Evolutionary conservation across 2,888 invertebrate genomes (phyloP).

Genomic region (Nomada ferruginata): DNA sequence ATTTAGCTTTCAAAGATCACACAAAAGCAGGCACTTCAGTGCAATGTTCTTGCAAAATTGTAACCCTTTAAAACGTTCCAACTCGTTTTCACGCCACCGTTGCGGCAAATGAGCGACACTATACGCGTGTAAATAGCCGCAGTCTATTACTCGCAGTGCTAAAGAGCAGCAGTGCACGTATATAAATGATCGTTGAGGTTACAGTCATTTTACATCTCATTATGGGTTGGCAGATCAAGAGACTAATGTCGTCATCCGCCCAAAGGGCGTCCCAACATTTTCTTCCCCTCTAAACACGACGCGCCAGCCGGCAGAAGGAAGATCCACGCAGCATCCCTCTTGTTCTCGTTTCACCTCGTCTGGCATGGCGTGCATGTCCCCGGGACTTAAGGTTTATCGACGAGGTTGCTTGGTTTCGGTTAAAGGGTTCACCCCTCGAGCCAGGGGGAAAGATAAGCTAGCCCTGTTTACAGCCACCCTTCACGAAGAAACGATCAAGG

Average conservation of each 20-base stretch:
- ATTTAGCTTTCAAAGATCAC: too few relatives aligned
- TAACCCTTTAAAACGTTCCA: too few relatives aligned
- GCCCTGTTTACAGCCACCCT: slow-evolving; percentile 72
- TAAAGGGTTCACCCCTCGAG: slow-evolving; percentile 59
- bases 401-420: slow-evolving; percentile 73
- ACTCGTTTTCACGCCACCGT: too few relatives aligned
- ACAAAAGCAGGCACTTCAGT: too few relatives aligned
- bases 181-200: too few relatives aligned
- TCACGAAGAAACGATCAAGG: slow-evolving; percentile 67
- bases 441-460: slow-evolving; percentile 70
- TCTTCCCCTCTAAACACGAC: slow-evolving; percentile 30
- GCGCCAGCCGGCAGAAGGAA: slow-evolving; percentile 21
- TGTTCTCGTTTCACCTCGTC: slow-evolving; percentile 65
- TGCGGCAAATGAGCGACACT: too few relatives aligned
- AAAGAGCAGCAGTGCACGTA: too few relatives aligned
- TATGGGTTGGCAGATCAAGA: slow-evolving; percentile 40
- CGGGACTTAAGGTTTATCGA: slow-evolving; percentile 73
- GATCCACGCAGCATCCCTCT: slow-evolving; percentile 57
- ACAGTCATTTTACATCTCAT: slow-evolving; percentile 33
- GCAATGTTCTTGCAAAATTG: too few relatives aligned
- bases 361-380: slow-evolving; percentile 47
- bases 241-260: slow-evolving; percentile 52
- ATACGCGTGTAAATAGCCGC: too few relatives aligned
- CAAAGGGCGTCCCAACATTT: slow-evolving; percentile 26
- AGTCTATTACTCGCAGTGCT: too few relatives aligned